Evolutionary conservation across 2,797 vertebrate species (phyloP), one percentile per base, ranked within the genome.

Genomic region (Pitangus sulphuratus): DNA sequence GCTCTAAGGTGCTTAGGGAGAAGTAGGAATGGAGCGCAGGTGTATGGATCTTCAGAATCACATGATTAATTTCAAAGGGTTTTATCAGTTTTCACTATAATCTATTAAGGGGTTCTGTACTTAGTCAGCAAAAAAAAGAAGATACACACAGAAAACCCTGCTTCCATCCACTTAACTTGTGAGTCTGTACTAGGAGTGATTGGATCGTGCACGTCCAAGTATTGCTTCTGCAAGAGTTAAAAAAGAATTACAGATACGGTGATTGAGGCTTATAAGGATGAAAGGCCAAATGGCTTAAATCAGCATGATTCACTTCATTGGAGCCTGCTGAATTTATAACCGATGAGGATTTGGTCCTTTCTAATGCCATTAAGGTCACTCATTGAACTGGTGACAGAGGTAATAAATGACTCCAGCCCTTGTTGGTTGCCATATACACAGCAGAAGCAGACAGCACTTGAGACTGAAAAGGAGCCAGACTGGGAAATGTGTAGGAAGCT

Each of bases 231-330:
- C 28, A 68, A 61, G 57, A 84, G 8, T 83, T 81, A 40, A 51
- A 48, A 25, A 48, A 78, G 69, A 84, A 53, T 87, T 83, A 56
- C 30, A 35, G 39, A 51, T 47, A 26, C 11, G 15, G 21, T 80
- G 75, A 31, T 64, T 42, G 56, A 70, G n/a, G 33, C 44, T 82
- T 72, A 2, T 11, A 40, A 28, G 42, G 26, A 72, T 89, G 71
- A 92, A 87, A 92, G 78, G 78, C 68, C 71, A 64, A 84, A 53
- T 92, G 57, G 24, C 87, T 84, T 93, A 94, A 89, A 87, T 94
- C 53, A n/a, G 39, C 24, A 22, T 70, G 83, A 84, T 90, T 79
- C 61, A 71, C 64, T 68, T 93, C 48, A 77, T 9, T 77, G 89
- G 50, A 83, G 68, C 40, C 60, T 35, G 22, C 28, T 87, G 86